A percentile compares a stretch with the other conserved stretches of the same genome.
Evolutionary conservation across 2,113 vertebrate species (phyloP).

Genomic region (Irena cyanogastra): DNA sequence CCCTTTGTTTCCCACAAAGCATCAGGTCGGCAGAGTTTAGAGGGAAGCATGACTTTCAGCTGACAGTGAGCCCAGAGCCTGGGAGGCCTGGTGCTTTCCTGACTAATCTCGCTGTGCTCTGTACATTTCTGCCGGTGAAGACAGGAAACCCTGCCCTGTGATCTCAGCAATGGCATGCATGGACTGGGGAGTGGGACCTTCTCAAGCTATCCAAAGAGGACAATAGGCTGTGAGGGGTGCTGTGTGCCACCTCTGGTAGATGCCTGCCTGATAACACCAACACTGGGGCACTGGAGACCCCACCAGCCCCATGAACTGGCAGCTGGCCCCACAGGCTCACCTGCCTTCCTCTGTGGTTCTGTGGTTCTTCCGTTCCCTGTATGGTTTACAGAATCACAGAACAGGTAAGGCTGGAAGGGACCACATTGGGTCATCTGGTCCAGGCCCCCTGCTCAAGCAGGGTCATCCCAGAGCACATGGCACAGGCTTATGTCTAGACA

Average conservation of each 20-base stretch:
- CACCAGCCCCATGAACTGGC: background rate
- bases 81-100: background rate
- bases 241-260: background rate
- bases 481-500: background rate
- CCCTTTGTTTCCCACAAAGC: background rate
- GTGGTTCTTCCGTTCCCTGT: background rate
- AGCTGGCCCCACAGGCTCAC: background rate
- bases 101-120: rapidly evolving
- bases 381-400: background rate
- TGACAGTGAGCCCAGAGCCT: background rate
- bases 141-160: background rate
- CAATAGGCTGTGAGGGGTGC: background rate
- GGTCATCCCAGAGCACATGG: background rate
- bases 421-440: too few relatives aligned
- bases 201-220: background rate
- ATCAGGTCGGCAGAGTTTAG: background rate
- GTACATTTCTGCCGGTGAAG: background rate
- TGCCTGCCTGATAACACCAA: rapidly evolving
- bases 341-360: background rate
- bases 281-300: background rate
- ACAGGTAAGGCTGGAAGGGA: too few relatives aligned
- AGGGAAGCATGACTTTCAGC: background rate
- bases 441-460: background rate
- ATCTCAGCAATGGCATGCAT: background rate
- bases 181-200: background rate